A percentile compares a stretch with the other conserved stretches of the same genome.
These are phyloP conservation scores for Physella acuta DNA, from an alignment of 1,140 invertebrate species.

Conservation along the genomic window DNA sequence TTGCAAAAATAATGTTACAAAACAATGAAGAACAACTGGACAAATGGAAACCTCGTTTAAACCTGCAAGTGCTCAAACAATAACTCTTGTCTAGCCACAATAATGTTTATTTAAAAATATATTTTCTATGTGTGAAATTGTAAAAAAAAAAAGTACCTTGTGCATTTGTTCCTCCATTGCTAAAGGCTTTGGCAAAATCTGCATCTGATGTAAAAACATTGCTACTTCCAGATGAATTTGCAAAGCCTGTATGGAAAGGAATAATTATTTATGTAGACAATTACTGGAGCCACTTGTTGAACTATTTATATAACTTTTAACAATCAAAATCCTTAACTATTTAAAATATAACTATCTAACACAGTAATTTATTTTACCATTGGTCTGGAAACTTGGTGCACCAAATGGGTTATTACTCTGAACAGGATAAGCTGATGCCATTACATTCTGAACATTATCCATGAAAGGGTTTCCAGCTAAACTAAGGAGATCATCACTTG, in stretches of 20 bases:
- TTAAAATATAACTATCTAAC: background rate
- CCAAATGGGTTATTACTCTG: conserved; percentile 33
- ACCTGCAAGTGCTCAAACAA: no score
- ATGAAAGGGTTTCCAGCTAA: conserved; percentile 85
- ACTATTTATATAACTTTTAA: no score
- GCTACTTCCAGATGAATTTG: background rate
- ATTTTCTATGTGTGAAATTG: no score
- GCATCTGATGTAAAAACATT: conserved; percentile 46
- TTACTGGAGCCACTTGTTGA: no score
- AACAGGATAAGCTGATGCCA: conserved; percentile 37
- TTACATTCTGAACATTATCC: conserved; percentile 65
- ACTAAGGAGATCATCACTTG: conserved; percentile 86
- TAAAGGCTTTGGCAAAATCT: conserved; percentile 53
- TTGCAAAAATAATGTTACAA: no score
- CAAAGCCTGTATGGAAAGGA: background rate
- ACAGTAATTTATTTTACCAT: conserved; percentile 21
- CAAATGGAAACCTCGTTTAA: no score
- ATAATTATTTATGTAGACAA: no score
- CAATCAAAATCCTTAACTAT: no score
- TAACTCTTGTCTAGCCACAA: no score
- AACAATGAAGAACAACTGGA: no score
- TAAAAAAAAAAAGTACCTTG: no score
- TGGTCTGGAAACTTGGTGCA: conserved; percentile 24
- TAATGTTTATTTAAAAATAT: no score
- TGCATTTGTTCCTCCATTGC: conserved; percentile 31